These are phyloP conservation scores for Cyclophora punctaria DNA, from an alignment of 2,888 invertebrate genomes.

Conservation along the genomic window DNA sequence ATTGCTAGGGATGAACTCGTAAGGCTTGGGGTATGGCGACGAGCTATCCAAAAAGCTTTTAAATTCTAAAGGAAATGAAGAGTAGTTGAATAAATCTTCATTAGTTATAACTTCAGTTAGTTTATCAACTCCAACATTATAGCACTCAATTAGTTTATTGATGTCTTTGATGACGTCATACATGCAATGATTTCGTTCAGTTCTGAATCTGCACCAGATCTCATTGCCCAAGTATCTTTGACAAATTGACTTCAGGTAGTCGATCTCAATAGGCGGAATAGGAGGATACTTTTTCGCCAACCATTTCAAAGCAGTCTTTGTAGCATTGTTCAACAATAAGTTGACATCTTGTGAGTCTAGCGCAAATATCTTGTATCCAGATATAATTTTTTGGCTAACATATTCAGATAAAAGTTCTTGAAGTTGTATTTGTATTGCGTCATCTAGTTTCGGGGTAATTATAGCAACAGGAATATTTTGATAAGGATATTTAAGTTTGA, in stretches of 20 bases:
- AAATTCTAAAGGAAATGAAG: conserved; percentile 80
- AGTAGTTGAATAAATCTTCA: conserved; percentile 73
- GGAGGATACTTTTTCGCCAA: conserved; percentile 65
- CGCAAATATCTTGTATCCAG: conserved; percentile 48
- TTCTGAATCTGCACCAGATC: conserved; percentile 75
- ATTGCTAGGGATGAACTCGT: conserved; percentile 79
- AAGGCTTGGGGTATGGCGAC: conserved; percentile 76
- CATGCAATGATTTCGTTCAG: conserved; percentile 50
- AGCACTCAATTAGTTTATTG: conserved; percentile 75
- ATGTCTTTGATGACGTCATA: conserved; percentile 69
- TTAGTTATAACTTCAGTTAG: conserved; percentile 76
- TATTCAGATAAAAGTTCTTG: conserved; percentile 36
- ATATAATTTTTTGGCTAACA: conserved; percentile 43
- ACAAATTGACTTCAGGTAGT: conserved; percentile 72
- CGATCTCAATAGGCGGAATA: conserved; percentile 73
- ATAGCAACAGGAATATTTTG: conserved; percentile 59
- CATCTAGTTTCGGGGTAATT: conserved; percentile 39
- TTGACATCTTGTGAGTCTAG: conserved; percentile 39
- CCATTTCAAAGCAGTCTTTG: conserved; percentile 63
- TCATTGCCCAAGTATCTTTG: conserved; percentile 75
- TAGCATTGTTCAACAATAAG: conserved; percentile 39
- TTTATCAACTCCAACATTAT: conserved; percentile 80
- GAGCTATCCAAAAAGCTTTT: conserved; percentile 64
- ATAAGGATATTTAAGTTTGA: conserved; percentile 53
- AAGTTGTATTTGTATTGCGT: conserved; percentile 25